A percentile compares a stretch with the other conserved stretches of the same genome.
Evolutionary conservation across 2,113 vertebrate species (phyloP).

Genomic region (Otolemur garnettii): DNA sequence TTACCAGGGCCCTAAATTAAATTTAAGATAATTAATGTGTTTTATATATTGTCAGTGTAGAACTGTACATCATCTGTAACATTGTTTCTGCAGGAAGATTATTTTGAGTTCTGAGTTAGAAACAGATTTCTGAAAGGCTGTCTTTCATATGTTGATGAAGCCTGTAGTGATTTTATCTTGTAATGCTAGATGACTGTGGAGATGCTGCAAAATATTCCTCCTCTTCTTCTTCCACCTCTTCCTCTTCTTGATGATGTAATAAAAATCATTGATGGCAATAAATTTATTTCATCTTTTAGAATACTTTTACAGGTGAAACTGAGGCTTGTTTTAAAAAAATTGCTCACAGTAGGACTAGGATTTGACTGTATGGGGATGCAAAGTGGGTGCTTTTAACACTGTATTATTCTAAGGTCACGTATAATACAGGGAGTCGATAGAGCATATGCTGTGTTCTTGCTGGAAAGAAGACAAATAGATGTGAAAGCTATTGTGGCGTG

Average conservation of each 20-base stretch:
- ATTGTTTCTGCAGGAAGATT: constrained; percentile 51
- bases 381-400: not conserved
- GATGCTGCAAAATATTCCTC: not conserved
- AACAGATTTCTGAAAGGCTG: not conserved
- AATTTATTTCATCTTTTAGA: constrained; percentile 33
- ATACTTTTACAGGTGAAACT: constrained; percentile 56
- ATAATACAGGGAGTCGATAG: not conserved
- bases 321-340: not conserved
- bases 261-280: not conserved
- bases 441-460: not conserved
- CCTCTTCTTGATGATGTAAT: not conserved
- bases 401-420: not conserved
- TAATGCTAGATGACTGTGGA: not conserved
- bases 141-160: not conserved
- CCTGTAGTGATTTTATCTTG: constrained; percentile 20
- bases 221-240: not conserved
- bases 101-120: constrained; percentile 36
- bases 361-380: constrained; percentile 32
- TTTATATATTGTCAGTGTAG: constrained; percentile 1
- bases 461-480: constrained; percentile 33
- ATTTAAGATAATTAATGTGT: constrained; percentile 54
- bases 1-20: not conserved
- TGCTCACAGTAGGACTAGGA: not conserved
- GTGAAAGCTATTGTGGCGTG: constrained; percentile 41
- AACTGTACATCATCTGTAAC: not conserved